Evolutionary conservation across 2,797 vertebrate genomes (phyloP).

Genomic region (Hypotaenidia philippensis): DNA sequence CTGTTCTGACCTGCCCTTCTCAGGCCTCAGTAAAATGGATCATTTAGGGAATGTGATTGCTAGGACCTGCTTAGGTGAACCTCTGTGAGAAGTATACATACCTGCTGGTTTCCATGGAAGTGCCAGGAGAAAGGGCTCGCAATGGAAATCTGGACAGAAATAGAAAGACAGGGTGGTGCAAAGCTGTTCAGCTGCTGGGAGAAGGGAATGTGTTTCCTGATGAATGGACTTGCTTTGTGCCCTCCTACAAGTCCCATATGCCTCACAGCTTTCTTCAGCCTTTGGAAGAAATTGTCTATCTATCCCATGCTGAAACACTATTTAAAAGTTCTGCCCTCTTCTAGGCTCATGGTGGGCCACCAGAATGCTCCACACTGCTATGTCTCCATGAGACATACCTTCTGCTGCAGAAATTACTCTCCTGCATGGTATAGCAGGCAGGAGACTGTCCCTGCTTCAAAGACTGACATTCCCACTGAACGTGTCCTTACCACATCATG

Average conservation of each 20-base stretch:
- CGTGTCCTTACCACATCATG: rapidly evolving
- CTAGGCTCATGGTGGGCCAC: rapidly evolving
- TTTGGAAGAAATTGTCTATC: background rate
- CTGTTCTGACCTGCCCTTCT: background rate
- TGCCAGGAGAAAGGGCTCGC: background rate
- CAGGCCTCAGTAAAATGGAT: background rate
- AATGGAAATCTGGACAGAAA: background rate
- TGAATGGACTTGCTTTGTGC: background rate
- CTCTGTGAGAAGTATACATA: rapidly evolving
- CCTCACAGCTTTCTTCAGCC: background rate
- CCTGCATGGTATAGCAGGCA: background rate
- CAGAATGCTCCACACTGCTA: background rate
- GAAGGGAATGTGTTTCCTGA: background rate
- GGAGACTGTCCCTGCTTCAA: background rate
- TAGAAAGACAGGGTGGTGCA: background rate
- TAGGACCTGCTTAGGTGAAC: background rate
- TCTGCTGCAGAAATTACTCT: background rate
- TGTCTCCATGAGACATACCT: background rate
- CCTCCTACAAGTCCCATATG: background rate
- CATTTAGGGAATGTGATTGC: background rate
- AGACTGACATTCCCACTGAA: background rate
- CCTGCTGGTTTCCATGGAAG: background rate
- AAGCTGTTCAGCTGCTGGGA: background rate
- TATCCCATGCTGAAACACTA: background rate
- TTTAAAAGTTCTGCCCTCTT: background rate